Conservation (phyloP, 2,113 vertebrate species). For the Clarias magur region DNA sequence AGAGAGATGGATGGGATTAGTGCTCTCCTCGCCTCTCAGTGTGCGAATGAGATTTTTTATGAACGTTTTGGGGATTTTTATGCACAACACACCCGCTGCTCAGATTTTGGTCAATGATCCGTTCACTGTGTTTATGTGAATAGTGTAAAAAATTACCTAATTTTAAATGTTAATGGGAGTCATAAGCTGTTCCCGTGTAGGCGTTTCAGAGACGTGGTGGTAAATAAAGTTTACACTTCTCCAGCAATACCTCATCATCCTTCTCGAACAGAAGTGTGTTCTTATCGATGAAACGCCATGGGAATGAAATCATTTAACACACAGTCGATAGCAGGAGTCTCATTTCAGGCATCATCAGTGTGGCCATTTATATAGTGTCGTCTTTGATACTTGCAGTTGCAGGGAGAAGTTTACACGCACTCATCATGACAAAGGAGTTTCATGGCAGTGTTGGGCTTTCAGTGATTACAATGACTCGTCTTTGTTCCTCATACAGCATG, state of each 20-base stretch:
- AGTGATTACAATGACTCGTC: no score
- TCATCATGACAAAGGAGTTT: no score
- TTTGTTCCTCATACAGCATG: no score
- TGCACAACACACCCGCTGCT: not conserved
- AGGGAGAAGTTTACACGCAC: no score
- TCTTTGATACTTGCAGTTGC: no score
- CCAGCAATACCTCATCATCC: not conserved
- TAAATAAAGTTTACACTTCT: not conserved
- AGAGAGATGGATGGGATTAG: slow-evolving; percentile 8
- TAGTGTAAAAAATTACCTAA: not conserved
- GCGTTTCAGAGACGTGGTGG: not conserved
- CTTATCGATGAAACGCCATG: not conserved
- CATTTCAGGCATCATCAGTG: not conserved
- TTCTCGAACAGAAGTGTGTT: not conserved
- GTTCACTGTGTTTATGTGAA: not conserved
- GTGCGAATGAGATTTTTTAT: slow-evolving; percentile 8
- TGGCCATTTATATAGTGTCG: not conserved
- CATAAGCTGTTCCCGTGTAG: not conserved
- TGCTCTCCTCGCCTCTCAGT: not conserved
- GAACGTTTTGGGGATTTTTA: not conserved
- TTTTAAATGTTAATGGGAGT: not conserved
- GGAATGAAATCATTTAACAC: not conserved
- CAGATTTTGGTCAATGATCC: not conserved
- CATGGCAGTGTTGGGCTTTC: no score
- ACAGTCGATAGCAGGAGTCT: not conserved